A percentile compares a stretch with the other conserved stretches of the same genome.
These are phyloP conservation scores for Frankliniella intonsa DNA, from an alignment of 2,888 invertebrate genomes.

Conservation along the genomic window DNA sequence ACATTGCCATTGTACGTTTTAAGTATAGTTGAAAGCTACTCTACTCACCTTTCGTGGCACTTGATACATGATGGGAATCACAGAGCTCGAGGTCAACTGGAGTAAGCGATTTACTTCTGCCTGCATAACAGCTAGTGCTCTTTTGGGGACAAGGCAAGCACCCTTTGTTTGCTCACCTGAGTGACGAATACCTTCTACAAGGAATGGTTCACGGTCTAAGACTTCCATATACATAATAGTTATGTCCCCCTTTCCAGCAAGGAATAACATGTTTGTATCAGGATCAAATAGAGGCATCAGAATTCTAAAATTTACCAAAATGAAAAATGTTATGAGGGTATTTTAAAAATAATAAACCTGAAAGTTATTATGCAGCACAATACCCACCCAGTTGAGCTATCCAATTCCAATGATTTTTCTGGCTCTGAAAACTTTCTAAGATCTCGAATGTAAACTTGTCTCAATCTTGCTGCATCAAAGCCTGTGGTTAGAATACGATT, in stretches of 20 bases:
- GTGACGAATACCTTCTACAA: conserved; percentile 83
- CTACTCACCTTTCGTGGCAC: conserved; percentile 77
- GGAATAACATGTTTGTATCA: conserved; percentile 92
- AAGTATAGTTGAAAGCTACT: conserved; percentile 26
- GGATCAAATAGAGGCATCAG: conserved; percentile 89
- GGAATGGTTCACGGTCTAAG: conserved; percentile 78
- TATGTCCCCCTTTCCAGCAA: conserved; percentile 92
- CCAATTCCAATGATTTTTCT: conserved; percentile 73
- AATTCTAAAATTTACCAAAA: conserved; percentile 51
- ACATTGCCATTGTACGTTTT: background rate
- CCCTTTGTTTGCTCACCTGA: conserved; percentile 94
- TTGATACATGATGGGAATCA: conserved; percentile 91
- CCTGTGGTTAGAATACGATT: conserved; percentile 81
- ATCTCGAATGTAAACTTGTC: conserved; percentile 87
- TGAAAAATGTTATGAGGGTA: background rate
- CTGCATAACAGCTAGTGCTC: conserved; percentile 91
- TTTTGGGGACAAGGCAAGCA: conserved; percentile 85
- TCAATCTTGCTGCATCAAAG: conserved; percentile 67
- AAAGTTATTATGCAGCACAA: conserved; percentile 23
- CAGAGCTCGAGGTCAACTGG: conserved; percentile 77
- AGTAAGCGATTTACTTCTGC: conserved; percentile 91
- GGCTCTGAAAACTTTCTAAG: conserved; percentile 71
- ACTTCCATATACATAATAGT: conserved; percentile 88
- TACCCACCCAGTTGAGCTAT: conserved; percentile 74
- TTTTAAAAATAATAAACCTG: conserved; percentile 13